Percentiles rank a stretch among this genome's conserved stretches.
Evolutionary conservation across 2,888 invertebrate species (phyloP).

Genomic region (Mythimna pallens): DNA sequence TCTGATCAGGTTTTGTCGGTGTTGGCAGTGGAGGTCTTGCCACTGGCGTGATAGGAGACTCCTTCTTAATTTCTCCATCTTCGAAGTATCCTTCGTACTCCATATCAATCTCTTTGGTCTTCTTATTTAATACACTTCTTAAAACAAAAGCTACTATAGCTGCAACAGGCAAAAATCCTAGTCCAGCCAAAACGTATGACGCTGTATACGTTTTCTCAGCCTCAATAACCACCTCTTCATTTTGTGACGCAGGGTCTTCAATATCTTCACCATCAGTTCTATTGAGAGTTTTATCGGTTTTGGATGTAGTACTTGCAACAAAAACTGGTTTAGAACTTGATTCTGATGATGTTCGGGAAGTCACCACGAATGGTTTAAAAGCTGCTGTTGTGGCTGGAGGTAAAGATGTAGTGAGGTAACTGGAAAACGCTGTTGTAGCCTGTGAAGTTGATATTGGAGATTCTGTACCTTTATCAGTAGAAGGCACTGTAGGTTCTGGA

Average conservation of each 20-base stretch:
- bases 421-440: slow-evolving; percentile 59
- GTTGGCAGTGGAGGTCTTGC: slow-evolving; percentile 90
- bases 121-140: slow-evolving; percentile 89
- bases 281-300: slow-evolving; percentile 70
- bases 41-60: slow-evolving; percentile 88
- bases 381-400: slow-evolving; percentile 69
- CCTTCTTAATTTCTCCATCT: slow-evolving; percentile 89
- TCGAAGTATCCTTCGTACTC: slow-evolving; percentile 92
- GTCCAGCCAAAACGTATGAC: slow-evolving; percentile 91
- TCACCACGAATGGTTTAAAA: slow-evolving; percentile 79
- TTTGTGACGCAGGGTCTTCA: slow-evolving; percentile 73
- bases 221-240: slow-evolving; percentile 90
- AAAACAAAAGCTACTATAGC: slow-evolving; percentile 91
- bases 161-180: slow-evolving; percentile 91
- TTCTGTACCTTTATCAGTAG: slow-evolving; percentile 47
- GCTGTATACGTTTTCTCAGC: slow-evolving; percentile 91
- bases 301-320: slow-evolving; percentile 68
- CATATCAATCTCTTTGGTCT: slow-evolving; percentile 89
- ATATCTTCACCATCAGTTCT: slow-evolving; percentile 68
- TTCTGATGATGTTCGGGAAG: slow-evolving; percentile 86
- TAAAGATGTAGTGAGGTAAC: slow-evolving; percentile 61
- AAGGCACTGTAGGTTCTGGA: slow-evolving; percentile 44
- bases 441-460: slow-evolving; percentile 52
- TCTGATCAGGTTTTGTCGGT: slow-evolving; percentile 90
- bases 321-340: slow-evolving; percentile 78